Evolutionary conservation across 2,113 vertebrate species (phyloP), one percentile per base, ranked within the genome.

Genomic region (Epinephelus cyanopodus): DNA sequence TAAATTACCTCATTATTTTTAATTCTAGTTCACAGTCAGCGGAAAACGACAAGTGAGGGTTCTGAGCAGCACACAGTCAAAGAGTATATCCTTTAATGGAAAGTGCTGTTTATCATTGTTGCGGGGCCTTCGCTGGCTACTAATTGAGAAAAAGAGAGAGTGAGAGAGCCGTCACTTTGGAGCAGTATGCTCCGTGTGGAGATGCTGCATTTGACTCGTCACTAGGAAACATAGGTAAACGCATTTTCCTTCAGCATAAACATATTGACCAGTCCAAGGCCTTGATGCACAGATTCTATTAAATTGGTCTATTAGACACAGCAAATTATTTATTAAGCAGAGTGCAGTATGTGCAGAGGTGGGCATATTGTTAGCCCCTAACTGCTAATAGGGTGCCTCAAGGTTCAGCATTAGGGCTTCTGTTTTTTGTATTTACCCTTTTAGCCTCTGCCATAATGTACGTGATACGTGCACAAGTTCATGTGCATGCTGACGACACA

Each of bases 1-100:
- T 78, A 54, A 86, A 87, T 74, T 57, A 60, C 53, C 62, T 71
- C 60, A 45, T 75, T 77, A 75, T 77, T 74, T 69, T 75, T 82
- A 75, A 83, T 73, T 81, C 21, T 42, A 54, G 69, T 77, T 86
- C 63, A 27, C 65, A 47, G 81, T 73, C 27, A 65, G 60, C n/a
- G 27, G 52, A 64, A 79, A 63, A 57, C 76, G 52, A 61, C 29
- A 23, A 50, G 75, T 53, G 54, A 70, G 45, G 42, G 54, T 61
- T 74, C 68, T 39, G 54, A 54, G 21, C 6, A 3, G 10, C 53
- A 4, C 50, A 25, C 29, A 23, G 65, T 64, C 53, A 37, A 60
- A 39, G 52, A 67, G 64, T 60, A 81, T 23, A 68, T 39, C 50
- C 37, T 85, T 33, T 74, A 67, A 85, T 75, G 56, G n/a, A 57